Evolutionary conservation across 2,888 invertebrate species (phyloP).

Genomic region (Augiades crinisus): DNA sequence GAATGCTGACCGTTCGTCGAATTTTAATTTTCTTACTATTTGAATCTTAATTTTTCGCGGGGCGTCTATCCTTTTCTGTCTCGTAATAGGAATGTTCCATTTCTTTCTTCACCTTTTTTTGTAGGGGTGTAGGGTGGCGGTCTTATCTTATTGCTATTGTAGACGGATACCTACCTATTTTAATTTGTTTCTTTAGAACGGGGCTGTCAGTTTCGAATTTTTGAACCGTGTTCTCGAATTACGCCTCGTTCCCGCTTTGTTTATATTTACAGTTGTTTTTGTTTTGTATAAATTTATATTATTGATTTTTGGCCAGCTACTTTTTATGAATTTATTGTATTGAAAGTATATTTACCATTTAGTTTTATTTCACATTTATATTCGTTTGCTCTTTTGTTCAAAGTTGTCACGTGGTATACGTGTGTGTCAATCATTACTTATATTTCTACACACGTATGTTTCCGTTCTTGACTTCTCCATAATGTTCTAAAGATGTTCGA

Average conservation of each 20-base stretch:
- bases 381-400: no score
- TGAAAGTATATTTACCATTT: no score
- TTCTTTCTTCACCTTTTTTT: conserved; percentile 58
- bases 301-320: no score
- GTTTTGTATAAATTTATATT: no score
- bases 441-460: no score
- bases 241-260: conserved; percentile 4
- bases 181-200: conserved; percentile 33
- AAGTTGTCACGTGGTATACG: no score
- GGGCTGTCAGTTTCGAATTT: conserved; percentile 22
- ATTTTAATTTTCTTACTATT: conserved; percentile 82
- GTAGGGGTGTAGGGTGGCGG: conserved; percentile 32
- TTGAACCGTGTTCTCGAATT: conserved; percentile 23
- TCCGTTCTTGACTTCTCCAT: no score
- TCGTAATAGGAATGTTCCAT: conserved; percentile 37
- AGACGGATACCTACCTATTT: conserved; percentile 33
- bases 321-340: no score
- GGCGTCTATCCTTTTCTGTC: conserved; percentile 53
- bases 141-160: conserved; percentile 30
- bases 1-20: conserved; percentile 68
- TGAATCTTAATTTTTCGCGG: conserved; percentile 80
- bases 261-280: conserved; percentile 10
- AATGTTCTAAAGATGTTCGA: no score
- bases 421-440: no score
- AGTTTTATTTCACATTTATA: no score